Evolutionary conservation across 2,113 vertebrate species (phyloP).

Genomic region (Hiodon tergisus): DNA sequence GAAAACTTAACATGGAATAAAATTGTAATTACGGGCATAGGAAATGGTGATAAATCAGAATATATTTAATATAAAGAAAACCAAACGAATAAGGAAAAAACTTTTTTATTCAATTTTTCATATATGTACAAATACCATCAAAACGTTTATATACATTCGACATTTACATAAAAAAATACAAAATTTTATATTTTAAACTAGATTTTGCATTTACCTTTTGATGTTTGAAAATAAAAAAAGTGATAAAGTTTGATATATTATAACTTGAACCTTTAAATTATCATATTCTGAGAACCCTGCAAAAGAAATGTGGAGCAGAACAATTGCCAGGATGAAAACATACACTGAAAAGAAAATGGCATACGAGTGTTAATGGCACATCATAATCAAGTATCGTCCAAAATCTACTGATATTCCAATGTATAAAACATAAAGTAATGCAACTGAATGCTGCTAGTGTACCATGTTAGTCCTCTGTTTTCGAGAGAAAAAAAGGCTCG

Average conservation of each 20-base stretch:
- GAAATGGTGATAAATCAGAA: not conserved
- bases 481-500: conserved; percentile 16
- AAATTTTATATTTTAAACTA: conserved; percentile 86
- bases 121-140: conserved; percentile 87
- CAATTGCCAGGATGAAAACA: conserved; percentile 13
- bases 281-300: conserved; percentile 17
- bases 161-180: conserved; percentile 93
- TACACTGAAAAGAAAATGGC: conserved; percentile 21
- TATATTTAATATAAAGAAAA: not conserved
- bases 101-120: conserved; percentile 73
- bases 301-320: conserved; percentile 18
- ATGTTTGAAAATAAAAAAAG: conserved; percentile 56
- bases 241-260: conserved; percentile 70
- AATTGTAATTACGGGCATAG: too few relatives aligned
- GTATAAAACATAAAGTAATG: conserved; percentile 21
- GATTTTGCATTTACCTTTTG: conserved; percentile 79
- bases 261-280: conserved; percentile 45
- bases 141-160: conserved; percentile 88
- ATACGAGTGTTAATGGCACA: conserved; percentile 32
- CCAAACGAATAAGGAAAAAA: conserved; percentile 51
- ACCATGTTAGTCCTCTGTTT: conserved; percentile 16
- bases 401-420: conserved; percentile 17
- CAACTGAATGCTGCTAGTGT: conserved; percentile 24
- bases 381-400: conserved; percentile 23
- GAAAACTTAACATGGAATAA: too few relatives aligned